phyloP scores from a whole-genome alignment of 1,140 invertebrate genomes.

The Camponotus vicinus region DNA sequence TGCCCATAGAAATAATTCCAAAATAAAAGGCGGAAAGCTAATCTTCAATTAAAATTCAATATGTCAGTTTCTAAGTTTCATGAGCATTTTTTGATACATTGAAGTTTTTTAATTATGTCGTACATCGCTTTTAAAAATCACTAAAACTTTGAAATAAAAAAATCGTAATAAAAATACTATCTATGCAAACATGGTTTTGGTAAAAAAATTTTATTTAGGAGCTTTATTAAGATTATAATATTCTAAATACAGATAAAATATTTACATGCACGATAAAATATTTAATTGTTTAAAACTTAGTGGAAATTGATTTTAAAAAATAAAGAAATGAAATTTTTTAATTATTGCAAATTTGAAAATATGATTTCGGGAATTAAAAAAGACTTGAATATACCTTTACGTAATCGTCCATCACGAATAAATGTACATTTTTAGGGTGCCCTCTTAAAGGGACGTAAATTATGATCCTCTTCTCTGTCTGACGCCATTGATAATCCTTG shows the following conservation, averaged over 20 bases:
- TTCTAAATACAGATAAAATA: not conserved
- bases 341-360: not conserved
- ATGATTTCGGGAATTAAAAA: conserved; percentile 2
- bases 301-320: not conserved
- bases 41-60: conserved; percentile 81
- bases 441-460: conserved; percentile 87
- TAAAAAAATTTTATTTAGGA: not conserved
- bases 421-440: conserved; percentile 87
- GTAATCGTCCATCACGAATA: conserved; percentile 89
- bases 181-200: not conserved
- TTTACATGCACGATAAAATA: not conserved
- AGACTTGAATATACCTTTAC: conserved; percentile 85
- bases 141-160: not conserved
- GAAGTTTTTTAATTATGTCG: not conserved
- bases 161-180: not conserved
- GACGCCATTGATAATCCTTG: conserved; percentile 90
- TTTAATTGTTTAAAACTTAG: not conserved
- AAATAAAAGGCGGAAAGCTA: conserved; percentile 89
- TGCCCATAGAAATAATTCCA: conserved; percentile 89
- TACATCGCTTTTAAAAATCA: not conserved
- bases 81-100: not conserved
- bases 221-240: not conserved
- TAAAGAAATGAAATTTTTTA: not conserved
- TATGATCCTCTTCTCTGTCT: conserved; percentile 87
- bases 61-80: not conserved